Evolutionary conservation across 2,888 invertebrate species (phyloP), one percentile per base, ranked within the genome.

Genomic region (Cryptocephalus moraei): DNA sequence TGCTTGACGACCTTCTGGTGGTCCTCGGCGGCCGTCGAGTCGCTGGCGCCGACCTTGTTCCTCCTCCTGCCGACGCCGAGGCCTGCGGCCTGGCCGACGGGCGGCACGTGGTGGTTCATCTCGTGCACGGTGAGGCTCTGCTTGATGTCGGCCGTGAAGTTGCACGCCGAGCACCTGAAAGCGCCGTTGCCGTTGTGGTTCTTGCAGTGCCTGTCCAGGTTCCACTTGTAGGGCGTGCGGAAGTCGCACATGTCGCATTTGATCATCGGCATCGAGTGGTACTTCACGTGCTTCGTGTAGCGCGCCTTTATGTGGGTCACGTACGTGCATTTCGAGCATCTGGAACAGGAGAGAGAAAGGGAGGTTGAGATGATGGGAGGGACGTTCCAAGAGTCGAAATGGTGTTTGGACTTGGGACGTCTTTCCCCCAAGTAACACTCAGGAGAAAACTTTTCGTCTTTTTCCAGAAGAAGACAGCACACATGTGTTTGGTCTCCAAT

Each of bases 241-340:
- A 94, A 95, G 65, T 92, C 91, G 71, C 95, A 95, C 68, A 89
- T 83, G 48, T 85, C 85, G 70, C 94, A 95, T 71, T 92, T 91
- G 58, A 91, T 91, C 86, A 90, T 91, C 59, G 87, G 92, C 87
- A 90, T 91, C 49, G 90, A 88, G 69, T 92, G 92, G 69, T 91
- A 91, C 65, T 91, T 91, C 44, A 92, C 89, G 67, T 93, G 93
- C 67, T 93, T 93, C 49, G 91, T 91, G 67, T 83, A 93, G 43
- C 91, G 80, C 44, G 90, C 86, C 64, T 86, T 85, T 62, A 92
- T 87, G 69, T 91, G 89, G 1, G 93, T 94, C 55, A 87, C 87
- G 69, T 93, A 95, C 59, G 85, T 85, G 73, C 94, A 94, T 72
- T 91, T 87, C 56, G 80, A 79, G 70, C 94, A 94, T 11, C 43